Evolutionary conservation across 2,888 invertebrate genomes (phyloP).

Genomic region (Aromia moschata): DNA sequence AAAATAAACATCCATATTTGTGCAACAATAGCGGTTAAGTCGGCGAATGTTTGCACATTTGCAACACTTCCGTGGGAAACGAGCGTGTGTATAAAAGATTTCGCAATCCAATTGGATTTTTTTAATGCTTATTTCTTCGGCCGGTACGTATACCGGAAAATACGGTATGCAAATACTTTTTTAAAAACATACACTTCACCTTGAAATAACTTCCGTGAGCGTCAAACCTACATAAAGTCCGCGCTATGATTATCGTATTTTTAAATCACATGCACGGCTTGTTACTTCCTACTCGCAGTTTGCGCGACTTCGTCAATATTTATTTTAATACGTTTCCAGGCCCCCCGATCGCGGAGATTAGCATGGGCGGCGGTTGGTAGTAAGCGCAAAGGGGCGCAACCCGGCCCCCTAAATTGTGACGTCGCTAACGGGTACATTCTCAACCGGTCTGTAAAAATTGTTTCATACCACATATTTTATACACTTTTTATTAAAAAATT

Average conservation of each 20-base stretch:
- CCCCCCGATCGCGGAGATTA: no score
- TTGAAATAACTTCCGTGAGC: conserved; percentile 46
- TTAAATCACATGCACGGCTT: conserved; percentile 38
- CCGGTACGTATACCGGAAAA: conserved; percentile 49
- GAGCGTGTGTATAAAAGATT: background rate
- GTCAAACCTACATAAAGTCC: conserved; percentile 45
- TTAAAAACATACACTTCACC: conserved; percentile 45
- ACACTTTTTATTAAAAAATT: no score
- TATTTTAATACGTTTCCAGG: conserved; percentile 17
- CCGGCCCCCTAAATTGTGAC: no score
- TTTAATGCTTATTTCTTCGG: conserved; percentile 23
- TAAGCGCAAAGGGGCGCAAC: no score
- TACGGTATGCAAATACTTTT: conserved; percentile 49
- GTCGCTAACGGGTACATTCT: no score
- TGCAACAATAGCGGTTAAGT: conserved; percentile 1
- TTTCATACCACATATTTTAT: no score
- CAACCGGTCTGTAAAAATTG: no score
- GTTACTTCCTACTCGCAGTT: conserved; percentile 39
- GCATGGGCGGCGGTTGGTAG: no score
- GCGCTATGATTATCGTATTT: conserved; percentile 39
- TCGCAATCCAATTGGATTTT: conserved; percentile 5
- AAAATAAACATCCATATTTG: conserved; percentile 8
- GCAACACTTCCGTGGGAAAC: conserved; percentile 5
- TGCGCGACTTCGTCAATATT: conserved; percentile 28
- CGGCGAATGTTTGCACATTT: conserved; percentile 3